A percentile compares a stretch with the other conserved stretches of the same genome.
phyloP scores from a whole-genome alignment of 2,113 vertebrate species.

The Brienomyrus longianalis region DNA sequence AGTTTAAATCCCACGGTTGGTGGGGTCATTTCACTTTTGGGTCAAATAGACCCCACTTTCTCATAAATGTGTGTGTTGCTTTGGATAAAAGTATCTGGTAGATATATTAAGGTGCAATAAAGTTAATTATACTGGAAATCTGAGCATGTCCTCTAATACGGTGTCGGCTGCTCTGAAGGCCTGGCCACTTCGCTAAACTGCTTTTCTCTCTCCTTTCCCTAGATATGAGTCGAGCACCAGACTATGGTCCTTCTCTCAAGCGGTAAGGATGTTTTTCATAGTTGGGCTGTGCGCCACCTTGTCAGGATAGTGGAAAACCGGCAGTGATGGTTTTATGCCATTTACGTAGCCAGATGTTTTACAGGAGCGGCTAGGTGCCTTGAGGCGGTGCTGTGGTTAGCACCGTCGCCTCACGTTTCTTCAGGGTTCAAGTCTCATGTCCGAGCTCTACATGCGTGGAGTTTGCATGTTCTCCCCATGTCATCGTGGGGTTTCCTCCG shows the following conservation, averaged over 20 bases:
- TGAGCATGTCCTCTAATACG: neutral
- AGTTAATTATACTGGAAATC: neutral
- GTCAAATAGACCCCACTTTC: neutral
- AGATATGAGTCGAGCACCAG: slow-evolving; percentile 58
- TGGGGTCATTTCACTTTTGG: neutral
- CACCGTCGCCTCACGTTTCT: neutral
- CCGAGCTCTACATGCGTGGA: neutral
- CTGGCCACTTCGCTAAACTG: neutral
- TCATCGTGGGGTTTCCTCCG: neutral
- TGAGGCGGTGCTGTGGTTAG: neutral
- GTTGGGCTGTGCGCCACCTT: too few species aligned
- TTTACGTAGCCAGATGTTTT: neutral
- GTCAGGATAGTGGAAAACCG: neutral
- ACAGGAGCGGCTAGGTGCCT: neutral
- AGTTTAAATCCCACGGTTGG: neutral
- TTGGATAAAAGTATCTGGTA: neutral
- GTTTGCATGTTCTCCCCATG: neutral
- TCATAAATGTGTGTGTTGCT: neutral
- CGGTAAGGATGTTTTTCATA: slow-evolving; percentile 50
- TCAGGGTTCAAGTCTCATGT: neutral
- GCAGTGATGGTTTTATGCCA: neutral
- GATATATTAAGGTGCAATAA: neutral
- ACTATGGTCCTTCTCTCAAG: slow-evolving; percentile 70
- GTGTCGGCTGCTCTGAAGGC: neutral
- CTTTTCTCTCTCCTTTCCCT: slow-evolving; percentile 24